A percentile compares a stretch with the other conserved stretches of the same genome.
phyloP scores from a whole-genome alignment of 2,797 vertebrate species.

The Notoglanidium macrostoma region DNA sequence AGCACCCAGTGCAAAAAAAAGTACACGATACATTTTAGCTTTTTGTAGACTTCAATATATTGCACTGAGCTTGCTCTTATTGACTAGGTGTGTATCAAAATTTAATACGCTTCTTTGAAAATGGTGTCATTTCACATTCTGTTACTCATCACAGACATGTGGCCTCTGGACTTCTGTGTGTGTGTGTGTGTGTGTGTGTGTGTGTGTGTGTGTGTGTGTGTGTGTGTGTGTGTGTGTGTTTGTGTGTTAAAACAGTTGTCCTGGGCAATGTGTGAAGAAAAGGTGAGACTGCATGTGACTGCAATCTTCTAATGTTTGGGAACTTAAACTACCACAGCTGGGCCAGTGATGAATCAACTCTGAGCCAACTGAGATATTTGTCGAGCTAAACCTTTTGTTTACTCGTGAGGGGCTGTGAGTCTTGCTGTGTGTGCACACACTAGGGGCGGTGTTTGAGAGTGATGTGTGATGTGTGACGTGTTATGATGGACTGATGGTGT shows the following conservation, averaged over 20 bases:
- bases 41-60: not conserved
- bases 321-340: constrained; percentile 23
- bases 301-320: constrained; percentile 22
- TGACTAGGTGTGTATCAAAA: not conserved
- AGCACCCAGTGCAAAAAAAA: not conserved
- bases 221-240: not conserved
- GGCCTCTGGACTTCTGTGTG: not conserved
- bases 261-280: constrained; percentile 10
- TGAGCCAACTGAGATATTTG: constrained; percentile 35
- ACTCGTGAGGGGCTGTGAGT: constrained; percentile 17
- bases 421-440: constrained; percentile 29
- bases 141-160: not conserved
- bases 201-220: constrained; percentile 3
- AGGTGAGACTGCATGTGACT: constrained; percentile 17
- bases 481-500: constrained; percentile 32
- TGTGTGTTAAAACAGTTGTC: not conserved
- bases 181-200: not conserved
- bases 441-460: constrained; percentile 33
- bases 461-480: constrained; percentile 42
- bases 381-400: constrained; percentile 37
- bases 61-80: not conserved
- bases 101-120: not conserved
- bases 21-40: not conserved
- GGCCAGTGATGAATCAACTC: constrained; percentile 1
- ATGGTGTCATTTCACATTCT: not conserved